Evolutionary conservation across 1,140 invertebrate genomes (phyloP), one percentile per base, ranked within the genome.

Genomic region (Bombus superbus): DNA sequence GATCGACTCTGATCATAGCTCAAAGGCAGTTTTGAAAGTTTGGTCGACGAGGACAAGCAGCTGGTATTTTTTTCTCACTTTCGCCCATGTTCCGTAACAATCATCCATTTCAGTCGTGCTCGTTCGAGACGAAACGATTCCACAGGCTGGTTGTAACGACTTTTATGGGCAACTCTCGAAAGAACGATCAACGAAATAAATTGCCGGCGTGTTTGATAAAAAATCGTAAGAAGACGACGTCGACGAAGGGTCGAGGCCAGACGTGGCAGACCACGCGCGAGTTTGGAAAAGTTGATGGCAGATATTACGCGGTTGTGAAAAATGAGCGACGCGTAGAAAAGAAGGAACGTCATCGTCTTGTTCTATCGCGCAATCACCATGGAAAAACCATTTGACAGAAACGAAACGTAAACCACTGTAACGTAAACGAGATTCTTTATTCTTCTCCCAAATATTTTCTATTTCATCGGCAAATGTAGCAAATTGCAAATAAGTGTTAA

Each of bases 141-240:
- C 40, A 76, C 69, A 73, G 87, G 42, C 57, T 38, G 59, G 47
- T 68, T 76, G 57, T 88, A 86, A 86, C 81, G 84, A 86, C 84
- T 88, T 90, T 90, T 90, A 91, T 88, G 87, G 76, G 44, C 86
- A 86, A 79, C 73, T 90, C 84, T 86, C 84, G 89, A 78, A 88
- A 90, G 89, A 86, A 91, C 86, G 87, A 90, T 84, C 89, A 76
- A 68, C 84, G 81, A 88, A 87, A 91, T 86, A 91, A 91, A 91
- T 91, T 76, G 89, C 78, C n/a, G 47, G 64, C 42, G 47, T 38
- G 42, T 59, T 71, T 72, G 87, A 83, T 91, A 90, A 90, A 90
- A 90, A 88, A 90, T 88, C 81, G 68, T 77, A 80, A 81, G 66
- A 64, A 44, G 44, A 9, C 28, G 74, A 64, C 32, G 40, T 25